Evolutionary conservation across 1,140 invertebrate species (phyloP), one percentile per base, ranked within the genome.

Genomic region (Pogonomyrmex barbatus): DNA sequence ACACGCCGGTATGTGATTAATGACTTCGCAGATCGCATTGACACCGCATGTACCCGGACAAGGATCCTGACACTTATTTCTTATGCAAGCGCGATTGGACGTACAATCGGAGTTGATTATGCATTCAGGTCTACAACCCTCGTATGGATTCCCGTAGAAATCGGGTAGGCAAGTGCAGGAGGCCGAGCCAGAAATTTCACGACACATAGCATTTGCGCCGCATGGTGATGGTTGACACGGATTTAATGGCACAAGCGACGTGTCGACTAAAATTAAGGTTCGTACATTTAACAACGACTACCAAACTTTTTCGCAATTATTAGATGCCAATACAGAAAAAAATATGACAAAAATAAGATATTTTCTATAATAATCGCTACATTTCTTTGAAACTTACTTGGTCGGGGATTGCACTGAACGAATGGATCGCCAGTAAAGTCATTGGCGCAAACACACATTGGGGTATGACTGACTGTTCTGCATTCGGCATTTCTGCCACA

Each of bases 221-320:
- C 97, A 98, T 1, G 97, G 97, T 10, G 97, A 96, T 2, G 97
- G 97, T 58, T 96, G 94, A 91, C 98, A 98, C 0, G 97, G 97
- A 89, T 97, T 96, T 6, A 94, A 88, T 83, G 86, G 90, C n/a
- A 91, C 86, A 54, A 92, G 84, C 2, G 58, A 24, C 24, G 70
- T 33, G 9, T 88, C 68, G 2, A 87, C 87, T 90, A 70, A 0
- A 73, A 87, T 68, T n/a, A 33, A 39, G 54, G 54, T 2, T 0
- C 45, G 36, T 52, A 71, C 9, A 54, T 45, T 42, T 47, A 87
- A 33, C 9, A 62, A 75, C 50, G 24, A 75, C 4, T 47, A 45
- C 30, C 12, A 24, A 54, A 45, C 1, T 12, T 67, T 67, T 36
- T 2, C 30, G 24, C 4, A n/a, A 39, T 24, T 36, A 14, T 39